phyloP scores from a whole-genome alignment of 2,113 vertebrate species.

The Sebastes fasciatus region DNA sequence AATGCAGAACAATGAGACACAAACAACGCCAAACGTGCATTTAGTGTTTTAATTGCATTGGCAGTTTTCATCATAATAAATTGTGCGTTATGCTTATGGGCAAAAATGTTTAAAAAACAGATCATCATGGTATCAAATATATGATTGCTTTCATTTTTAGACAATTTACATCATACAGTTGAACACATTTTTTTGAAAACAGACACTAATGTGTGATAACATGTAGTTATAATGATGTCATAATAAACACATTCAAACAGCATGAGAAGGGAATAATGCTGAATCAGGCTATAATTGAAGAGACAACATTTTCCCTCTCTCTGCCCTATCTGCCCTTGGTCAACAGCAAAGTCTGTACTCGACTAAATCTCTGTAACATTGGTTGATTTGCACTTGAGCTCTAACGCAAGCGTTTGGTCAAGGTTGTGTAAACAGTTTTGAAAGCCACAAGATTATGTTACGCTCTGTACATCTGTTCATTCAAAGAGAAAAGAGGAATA shows the following conservation, averaged over 20 bases:
- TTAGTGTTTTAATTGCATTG: constrained; percentile 64
- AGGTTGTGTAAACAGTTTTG: constrained; percentile 65
- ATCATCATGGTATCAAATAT: constrained; percentile 2
- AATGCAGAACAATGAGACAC: constrained; percentile 3
- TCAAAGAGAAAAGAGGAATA: constrained; percentile 25
- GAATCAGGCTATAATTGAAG: background rate
- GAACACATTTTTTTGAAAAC: constrained; percentile 13
- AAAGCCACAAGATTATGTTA: constrained; percentile 70
- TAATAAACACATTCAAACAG: constrained; percentile 20
- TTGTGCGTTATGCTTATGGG: constrained; percentile 4
- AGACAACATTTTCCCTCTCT: background rate
- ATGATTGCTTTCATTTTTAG: constrained; percentile 5
- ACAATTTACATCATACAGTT: background rate
- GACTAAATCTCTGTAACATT: constrained; percentile 59
- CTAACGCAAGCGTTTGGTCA: constrained; percentile 68
- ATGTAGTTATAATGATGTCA: constrained; percentile 26
- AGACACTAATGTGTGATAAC: constrained; percentile 21
- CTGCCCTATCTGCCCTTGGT: constrained; percentile 37
- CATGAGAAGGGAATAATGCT: constrained; percentile 9
- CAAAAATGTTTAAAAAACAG: constrained; percentile 3
- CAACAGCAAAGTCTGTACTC: constrained; percentile 39
- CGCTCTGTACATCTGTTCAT: constrained; percentile 34
- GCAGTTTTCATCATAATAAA: constrained; percentile 30
- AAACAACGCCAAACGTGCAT: background rate
- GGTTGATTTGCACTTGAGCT: constrained; percentile 55